Conservation (phyloP, 2,113 vertebrate genomes). For the Callionymus lyra region DNA sequence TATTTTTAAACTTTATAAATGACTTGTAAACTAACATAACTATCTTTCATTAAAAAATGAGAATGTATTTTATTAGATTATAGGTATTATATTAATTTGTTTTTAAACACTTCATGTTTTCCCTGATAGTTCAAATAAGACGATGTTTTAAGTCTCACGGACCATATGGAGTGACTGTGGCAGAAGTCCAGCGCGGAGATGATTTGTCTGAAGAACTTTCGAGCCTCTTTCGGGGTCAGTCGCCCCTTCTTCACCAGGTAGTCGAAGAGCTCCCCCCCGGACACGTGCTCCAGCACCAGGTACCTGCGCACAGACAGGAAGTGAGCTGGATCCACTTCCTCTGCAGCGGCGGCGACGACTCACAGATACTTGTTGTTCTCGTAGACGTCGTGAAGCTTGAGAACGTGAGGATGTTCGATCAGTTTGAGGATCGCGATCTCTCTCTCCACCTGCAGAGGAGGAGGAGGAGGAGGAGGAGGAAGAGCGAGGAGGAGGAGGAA, state of each 20-base stretch:
- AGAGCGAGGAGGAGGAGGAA: constrained; percentile 13
- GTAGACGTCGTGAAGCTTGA: constrained; percentile 89
- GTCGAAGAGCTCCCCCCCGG: constrained; percentile 85
- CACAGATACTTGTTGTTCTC: constrained; percentile 97
- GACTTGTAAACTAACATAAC: too few species aligned
- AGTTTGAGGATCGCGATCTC: constrained; percentile 92
- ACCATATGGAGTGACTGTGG: constrained; percentile 90
- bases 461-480: constrained; percentile 19
- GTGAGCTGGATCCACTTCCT: not conserved
- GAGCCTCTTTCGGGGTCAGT: constrained; percentile 82
- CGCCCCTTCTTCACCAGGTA: constrained; percentile 88
- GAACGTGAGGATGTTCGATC: constrained; percentile 87
- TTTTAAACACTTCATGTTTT: too few species aligned
- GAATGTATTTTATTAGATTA: too few species aligned
- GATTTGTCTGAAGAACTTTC: constrained; percentile 90
- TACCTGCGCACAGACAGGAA: constrained; percentile 61
- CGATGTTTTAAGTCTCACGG: too few species aligned
- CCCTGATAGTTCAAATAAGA: too few species aligned
- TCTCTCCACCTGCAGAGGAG: constrained; percentile 76
- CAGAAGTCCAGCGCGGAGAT: constrained; percentile 87
- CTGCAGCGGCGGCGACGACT: constrained; percentile 55
- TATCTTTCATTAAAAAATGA: too few species aligned
- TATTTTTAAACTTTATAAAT: too few species aligned
- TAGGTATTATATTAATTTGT: too few species aligned
- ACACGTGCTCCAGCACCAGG: constrained; percentile 85